phyloP scores from a whole-genome alignment of 2,888 invertebrate genomes.

The Seira musarum region DNA sequence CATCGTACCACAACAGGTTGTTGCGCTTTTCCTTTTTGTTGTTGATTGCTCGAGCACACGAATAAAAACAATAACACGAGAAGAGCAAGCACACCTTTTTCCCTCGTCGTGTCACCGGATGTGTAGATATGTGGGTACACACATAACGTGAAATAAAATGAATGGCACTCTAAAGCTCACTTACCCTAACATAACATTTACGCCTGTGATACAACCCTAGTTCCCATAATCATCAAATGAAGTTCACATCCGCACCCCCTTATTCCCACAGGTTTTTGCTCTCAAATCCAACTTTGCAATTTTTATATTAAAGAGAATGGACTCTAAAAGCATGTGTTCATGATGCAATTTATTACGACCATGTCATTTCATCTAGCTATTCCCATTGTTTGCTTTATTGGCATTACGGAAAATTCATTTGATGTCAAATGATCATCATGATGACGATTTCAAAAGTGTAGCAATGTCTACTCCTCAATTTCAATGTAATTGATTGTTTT shows the following conservation, averaged over 20 bases:
- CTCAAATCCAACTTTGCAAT: too few relatives aligned
- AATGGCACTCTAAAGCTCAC: not conserved
- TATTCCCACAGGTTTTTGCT: slow-evolving; percentile 31
- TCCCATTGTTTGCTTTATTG: slow-evolving; percentile 12
- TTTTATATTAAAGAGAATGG: slow-evolving; percentile 1
- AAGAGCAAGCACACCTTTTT: not conserved
- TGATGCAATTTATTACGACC: not conserved
- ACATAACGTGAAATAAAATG: too few relatives aligned
- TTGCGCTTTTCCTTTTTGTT: slow-evolving; percentile 19
- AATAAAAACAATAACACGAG: not conserved
- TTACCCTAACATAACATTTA: too few relatives aligned
- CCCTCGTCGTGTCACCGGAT: slow-evolving; percentile 27
- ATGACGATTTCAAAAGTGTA: not conserved
- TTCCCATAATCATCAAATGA: slow-evolving; percentile 17
- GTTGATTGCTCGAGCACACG: slow-evolving; percentile 32
- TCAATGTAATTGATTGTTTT: too few relatives aligned
- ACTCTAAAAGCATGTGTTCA: not conserved
- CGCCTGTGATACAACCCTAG: slow-evolving; percentile 30
- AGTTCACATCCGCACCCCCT: slow-evolving; percentile 28
- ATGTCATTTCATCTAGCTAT: slow-evolving; percentile 20
- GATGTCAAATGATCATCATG: not conserved
- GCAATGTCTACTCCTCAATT: not conserved
- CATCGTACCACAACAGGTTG: slow-evolving; percentile 31
- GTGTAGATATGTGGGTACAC: too few relatives aligned
- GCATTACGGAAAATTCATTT: not conserved